Conservation (phyloP, 2,888 invertebrate species). For the Leptura quadrifasciata region DNA sequence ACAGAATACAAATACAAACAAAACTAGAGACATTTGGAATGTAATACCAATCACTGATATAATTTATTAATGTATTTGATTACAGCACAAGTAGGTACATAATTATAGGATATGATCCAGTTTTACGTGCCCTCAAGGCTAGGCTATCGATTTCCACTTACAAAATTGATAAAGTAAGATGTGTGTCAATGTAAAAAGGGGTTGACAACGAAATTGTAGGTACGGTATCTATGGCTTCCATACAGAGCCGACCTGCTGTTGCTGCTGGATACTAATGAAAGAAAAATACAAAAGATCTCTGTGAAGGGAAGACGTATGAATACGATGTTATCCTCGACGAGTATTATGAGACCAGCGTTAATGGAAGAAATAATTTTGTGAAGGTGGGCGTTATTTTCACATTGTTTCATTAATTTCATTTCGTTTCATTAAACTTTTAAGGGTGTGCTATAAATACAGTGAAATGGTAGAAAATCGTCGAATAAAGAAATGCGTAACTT, state of each 20-base stretch:
- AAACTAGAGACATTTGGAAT: background rate
- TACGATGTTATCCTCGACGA: too few species aligned
- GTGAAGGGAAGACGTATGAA: too few species aligned
- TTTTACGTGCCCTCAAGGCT: constrained; percentile 38
- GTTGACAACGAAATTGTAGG: constrained; percentile 20
- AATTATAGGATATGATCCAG: constrained; percentile 24
- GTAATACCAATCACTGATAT: background rate
- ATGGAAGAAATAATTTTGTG: too few species aligned
- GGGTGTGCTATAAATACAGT: too few species aligned
- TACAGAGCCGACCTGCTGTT: constrained; percentile 3
- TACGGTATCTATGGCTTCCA: background rate
- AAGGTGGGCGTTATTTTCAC: too few species aligned
- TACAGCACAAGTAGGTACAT: background rate
- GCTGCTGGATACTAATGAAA: background rate
- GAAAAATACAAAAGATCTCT: background rate
- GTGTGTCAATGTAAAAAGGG: constrained; percentile 35
- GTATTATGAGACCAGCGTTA: too few species aligned
- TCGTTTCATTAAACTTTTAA: too few species aligned
- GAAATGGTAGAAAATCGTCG: too few species aligned
- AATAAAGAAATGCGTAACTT: too few species aligned
- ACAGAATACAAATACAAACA: background rate
- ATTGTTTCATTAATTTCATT: too few species aligned
- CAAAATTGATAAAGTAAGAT: constrained; percentile 45
- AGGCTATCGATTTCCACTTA: constrained; percentile 41
- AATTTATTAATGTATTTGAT: constrained; percentile 17